phyloP scores from a whole-genome alignment of 2,797 vertebrate genomes.

The Fringilla coelebs region DNA sequence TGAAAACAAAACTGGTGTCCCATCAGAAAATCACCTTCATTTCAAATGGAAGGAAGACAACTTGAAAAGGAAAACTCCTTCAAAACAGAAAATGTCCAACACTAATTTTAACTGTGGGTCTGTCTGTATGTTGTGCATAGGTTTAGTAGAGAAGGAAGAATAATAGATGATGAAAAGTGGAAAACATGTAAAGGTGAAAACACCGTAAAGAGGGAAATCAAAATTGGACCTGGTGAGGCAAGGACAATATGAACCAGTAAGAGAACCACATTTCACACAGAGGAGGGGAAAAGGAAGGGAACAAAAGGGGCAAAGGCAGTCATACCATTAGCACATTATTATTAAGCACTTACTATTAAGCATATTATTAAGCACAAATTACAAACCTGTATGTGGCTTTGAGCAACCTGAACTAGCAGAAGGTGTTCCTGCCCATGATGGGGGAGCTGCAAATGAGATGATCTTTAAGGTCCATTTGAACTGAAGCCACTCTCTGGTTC shows the following conservation, averaged over 20 bases:
- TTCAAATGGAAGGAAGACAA: conserved; percentile 7
- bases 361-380: not conserved
- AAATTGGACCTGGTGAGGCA: not conserved
- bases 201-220: not conserved
- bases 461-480: not conserved
- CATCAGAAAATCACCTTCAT: not conserved
- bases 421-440: not conserved
- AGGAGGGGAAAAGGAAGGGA: not conserved
- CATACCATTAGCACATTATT: not conserved
- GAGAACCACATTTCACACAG: not conserved
- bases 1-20: conserved; percentile 1
- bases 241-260: not conserved
- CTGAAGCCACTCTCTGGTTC: not conserved
- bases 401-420: not conserved
- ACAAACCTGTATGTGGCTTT: not conserved
- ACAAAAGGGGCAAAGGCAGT: not conserved
- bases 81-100: conserved; percentile 17
- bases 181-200: not conserved
- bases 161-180: not conserved
- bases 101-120: conserved; percentile 6
- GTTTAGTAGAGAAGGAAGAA: not conserved
- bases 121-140: not conserved
- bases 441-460: not conserved
- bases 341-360: not conserved
- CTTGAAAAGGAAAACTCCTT: not conserved